Conservation (phyloP, 2,888 invertebrate species). For the Pheosia gnoma region DNA sequence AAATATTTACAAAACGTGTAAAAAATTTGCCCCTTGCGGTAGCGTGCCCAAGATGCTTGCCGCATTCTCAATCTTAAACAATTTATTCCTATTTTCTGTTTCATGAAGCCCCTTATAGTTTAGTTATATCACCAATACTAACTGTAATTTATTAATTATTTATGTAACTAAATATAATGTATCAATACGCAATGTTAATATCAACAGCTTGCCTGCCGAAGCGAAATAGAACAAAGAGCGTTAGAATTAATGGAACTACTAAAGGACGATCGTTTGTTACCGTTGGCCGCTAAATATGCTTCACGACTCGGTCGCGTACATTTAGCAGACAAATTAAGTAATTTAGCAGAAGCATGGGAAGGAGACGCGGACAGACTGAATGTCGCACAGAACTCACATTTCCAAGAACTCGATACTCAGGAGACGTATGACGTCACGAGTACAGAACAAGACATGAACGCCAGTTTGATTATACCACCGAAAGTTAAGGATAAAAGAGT, state of each 20-base stretch:
- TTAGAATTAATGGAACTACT: conserved; percentile 93
- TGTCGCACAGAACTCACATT: conserved; percentile 63
- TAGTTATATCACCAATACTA: no score
- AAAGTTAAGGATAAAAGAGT: conserved; percentile 64
- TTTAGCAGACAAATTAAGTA: conserved; percentile 90
- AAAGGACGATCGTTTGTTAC: conserved; percentile 89
- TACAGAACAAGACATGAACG: conserved; percentile 63
- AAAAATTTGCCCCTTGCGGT: no score
- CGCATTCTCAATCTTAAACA: no score
- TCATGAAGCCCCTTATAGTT: no score
- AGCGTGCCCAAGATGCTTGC: no score
- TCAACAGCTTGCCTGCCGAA: conserved; percentile 91
- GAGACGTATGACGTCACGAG: conserved; percentile 71
- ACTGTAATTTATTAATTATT: no score
- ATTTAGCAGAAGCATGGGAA: conserved; percentile 80
- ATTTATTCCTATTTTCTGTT: no score
- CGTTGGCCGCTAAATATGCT: conserved; percentile 95
- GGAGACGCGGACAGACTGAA: conserved; percentile 59
- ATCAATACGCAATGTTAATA: neutral
- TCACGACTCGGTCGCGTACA: conserved; percentile 89
- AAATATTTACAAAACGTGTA: no score
- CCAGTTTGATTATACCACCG: conserved; percentile 75
- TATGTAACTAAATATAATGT: no score
- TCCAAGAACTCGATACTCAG: conserved; percentile 66
- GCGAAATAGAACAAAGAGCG: conserved; percentile 93